Evolutionary conservation across 2,888 invertebrate species (phyloP).

Genomic region (Lucinisca nassula): DNA sequence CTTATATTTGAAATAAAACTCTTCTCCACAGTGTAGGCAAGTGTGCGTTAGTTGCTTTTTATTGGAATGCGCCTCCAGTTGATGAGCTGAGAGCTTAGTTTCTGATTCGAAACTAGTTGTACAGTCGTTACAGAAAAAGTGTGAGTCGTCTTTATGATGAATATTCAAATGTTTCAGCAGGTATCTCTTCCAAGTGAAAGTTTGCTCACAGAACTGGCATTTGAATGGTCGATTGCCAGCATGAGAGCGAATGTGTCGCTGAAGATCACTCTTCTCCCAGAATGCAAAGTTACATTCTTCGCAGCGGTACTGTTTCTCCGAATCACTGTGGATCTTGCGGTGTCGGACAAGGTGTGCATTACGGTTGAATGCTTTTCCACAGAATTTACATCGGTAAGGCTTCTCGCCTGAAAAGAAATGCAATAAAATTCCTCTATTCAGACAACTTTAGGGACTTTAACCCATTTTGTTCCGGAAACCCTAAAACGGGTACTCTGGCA

Average conservation of each 20-base stretch:
- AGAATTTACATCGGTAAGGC: conserved; percentile 67
- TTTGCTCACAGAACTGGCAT: conserved; percentile 67
- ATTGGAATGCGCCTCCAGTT: conserved; percentile 40
- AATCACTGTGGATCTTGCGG: conserved; percentile 64
- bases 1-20: conserved; percentile 68
- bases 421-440: no score
- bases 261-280: conserved; percentile 67
- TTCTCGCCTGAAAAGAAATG: conserved; percentile 59
- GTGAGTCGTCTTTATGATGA: conserved; percentile 54
- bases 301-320: conserved; percentile 66
- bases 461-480: no score
- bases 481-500: no score
- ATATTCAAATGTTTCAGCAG: conserved; percentile 61
- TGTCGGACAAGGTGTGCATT: conserved; percentile 67
- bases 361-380: conserved; percentile 67
- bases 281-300: conserved; percentile 66
- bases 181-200: conserved; percentile 68
- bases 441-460: no score
- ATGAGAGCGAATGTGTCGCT: conserved; percentile 63
- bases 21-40: conserved; percentile 50
- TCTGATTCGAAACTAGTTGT: conserved; percentile 31
- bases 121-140: conserved; percentile 57
- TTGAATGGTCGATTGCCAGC: conserved; percentile 66
- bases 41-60: conserved; percentile 59
- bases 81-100: conserved; percentile 46